phyloP scores from a whole-genome alignment of 2,888 invertebrate genomes.

The Gandaritis pyraliata region DNA sequence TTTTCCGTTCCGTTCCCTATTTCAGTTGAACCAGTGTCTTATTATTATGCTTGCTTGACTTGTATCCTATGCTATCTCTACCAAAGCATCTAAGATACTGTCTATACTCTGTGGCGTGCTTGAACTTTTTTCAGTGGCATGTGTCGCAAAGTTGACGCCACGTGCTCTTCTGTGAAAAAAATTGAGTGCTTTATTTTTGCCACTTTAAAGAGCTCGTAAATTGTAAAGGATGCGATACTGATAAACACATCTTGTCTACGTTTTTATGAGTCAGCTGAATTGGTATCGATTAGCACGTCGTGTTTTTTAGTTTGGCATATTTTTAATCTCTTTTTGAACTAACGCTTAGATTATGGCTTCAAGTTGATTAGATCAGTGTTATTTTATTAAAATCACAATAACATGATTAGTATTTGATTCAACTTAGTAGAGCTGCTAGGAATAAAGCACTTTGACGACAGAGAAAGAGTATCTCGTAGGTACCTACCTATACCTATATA shows the following conservation, averaged over 20 bases:
- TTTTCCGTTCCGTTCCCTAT: too few species aligned
- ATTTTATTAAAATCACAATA: too few species aligned
- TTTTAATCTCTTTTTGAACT: neutral
- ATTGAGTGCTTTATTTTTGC: slow-evolving; percentile 44
- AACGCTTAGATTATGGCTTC: too few species aligned
- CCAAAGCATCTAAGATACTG: neutral
- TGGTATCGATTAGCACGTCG: neutral
- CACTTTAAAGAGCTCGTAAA: slow-evolving; percentile 34
- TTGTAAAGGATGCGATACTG: slow-evolving; percentile 16
- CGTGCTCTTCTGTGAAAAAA: slow-evolving; percentile 38
- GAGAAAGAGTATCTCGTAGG: too few species aligned
- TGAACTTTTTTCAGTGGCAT: slow-evolving; percentile 32
- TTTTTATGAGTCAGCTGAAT: slow-evolving; percentile 3
- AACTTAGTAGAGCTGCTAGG: too few species aligned
- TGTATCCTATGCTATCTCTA: neutral
- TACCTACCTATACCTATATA: too few species aligned
- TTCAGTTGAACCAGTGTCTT: too few species aligned
- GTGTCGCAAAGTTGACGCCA: slow-evolving; percentile 35
- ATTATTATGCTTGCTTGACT: too few species aligned
- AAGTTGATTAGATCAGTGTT: too few species aligned
- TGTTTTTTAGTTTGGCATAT: too few species aligned
- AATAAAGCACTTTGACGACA: too few species aligned
- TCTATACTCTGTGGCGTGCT: slow-evolving; percentile 7
- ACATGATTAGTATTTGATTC: too few species aligned
- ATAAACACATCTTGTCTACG: slow-evolving; percentile 9